Evolutionary conservation across 2,888 invertebrate species (phyloP).

Genomic region (Brassicogethes aeneus): DNA sequence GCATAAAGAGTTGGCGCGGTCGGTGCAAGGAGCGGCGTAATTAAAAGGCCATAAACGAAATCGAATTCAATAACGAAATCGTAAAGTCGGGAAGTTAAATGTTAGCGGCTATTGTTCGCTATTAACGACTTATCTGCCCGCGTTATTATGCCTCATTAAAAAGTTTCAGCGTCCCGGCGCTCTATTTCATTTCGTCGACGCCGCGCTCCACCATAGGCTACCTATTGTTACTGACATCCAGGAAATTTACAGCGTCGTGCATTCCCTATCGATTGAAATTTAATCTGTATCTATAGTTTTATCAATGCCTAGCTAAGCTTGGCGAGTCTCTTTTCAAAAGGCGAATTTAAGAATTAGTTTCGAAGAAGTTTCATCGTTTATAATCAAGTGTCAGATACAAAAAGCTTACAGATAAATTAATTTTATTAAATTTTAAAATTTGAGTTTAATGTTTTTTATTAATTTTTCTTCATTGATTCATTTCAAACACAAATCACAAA

Average conservation of each 20-base stretch:
- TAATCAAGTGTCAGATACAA: too few relatives aligned
- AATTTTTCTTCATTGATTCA: too few relatives aligned
- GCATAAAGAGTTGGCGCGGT: background rate
- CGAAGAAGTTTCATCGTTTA: too few relatives aligned
- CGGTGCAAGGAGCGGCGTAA: constrained; percentile 6
- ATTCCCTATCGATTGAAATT: background rate
- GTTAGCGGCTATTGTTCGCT: constrained; percentile 19
- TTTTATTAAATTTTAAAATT: too few relatives aligned
- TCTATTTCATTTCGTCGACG: background rate
- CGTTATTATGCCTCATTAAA: constrained; percentile 27
- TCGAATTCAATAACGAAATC: constrained; percentile 25
- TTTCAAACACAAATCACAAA: too few relatives aligned
- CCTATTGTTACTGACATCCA: background rate
- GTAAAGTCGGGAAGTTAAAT: constrained; percentile 21
- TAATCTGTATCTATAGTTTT: too few relatives aligned
- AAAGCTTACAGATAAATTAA: too few relatives aligned
- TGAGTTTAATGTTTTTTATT: too few relatives aligned
- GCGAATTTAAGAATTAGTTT: too few relatives aligned
- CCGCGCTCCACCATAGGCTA: too few relatives aligned
- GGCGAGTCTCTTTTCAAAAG: too few relatives aligned
- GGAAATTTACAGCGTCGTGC: background rate
- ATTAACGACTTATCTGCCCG: constrained; percentile 5
- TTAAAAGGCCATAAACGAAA: constrained; percentile 20
- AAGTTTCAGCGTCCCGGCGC: constrained; percentile 22
- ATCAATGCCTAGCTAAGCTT: too few relatives aligned